Percentiles rank a stretch among this genome's conserved stretches.
phyloP scores from a whole-genome alignment of 2,888 invertebrate genomes.

The Spicauda simplicius region DNA sequence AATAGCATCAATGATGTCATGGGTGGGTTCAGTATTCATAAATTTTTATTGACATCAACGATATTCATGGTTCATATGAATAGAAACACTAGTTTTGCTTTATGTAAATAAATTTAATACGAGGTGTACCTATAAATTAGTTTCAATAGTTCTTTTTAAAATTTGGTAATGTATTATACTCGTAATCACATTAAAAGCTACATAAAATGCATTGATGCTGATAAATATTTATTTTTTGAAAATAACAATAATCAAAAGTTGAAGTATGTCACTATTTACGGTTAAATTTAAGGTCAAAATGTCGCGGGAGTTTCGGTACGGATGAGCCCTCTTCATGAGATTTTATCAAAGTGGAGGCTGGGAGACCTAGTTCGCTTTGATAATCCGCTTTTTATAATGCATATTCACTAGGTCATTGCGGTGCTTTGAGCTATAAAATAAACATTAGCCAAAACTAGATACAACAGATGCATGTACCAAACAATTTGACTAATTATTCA shows the following conservation, averaged over 20 bases:
- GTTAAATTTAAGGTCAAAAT: background rate
- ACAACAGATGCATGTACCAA: too few relatives aligned
- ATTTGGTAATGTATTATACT: too few relatives aligned
- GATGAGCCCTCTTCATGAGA: constrained; percentile 7
- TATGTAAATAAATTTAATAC: too few relatives aligned
- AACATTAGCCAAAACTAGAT: background rate
- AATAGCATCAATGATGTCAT: constrained; percentile 1
- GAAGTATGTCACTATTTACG: too few relatives aligned
- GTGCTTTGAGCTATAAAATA: background rate
- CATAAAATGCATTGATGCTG: too few relatives aligned
- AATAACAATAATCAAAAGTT: too few relatives aligned
- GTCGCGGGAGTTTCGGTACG: constrained; percentile 2
- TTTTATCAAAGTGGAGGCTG: constrained; percentile 10
- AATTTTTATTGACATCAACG: background rate
- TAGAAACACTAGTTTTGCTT: background rate
- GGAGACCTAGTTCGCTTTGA: constrained; percentile 18
- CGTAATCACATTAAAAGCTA: too few relatives aligned
- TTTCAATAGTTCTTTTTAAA: too few relatives aligned
- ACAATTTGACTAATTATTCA: too few relatives aligned
- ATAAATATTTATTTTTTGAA: too few relatives aligned
- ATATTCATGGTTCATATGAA: background rate
- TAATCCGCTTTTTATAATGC: constrained; percentile 1
- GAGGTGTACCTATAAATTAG: too few relatives aligned
- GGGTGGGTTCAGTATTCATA: background rate
- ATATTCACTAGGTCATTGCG: constrained; percentile 11